A percentile compares a stretch with the other conserved stretches of the same genome.
Conservation (phyloP, 1,140 invertebrate species). For the Cherax quadricarinatus region DNA sequence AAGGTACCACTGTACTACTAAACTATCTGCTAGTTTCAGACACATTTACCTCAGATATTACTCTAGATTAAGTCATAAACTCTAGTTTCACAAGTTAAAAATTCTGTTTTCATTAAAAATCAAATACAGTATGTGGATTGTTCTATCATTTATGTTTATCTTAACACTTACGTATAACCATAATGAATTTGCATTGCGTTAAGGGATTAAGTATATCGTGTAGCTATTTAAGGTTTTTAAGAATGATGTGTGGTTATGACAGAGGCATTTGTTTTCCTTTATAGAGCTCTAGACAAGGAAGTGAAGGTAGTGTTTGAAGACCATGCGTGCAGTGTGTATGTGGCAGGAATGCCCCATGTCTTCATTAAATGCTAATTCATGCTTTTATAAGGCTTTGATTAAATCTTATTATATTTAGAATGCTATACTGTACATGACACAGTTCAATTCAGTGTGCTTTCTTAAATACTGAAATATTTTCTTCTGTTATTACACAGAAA, state of each 20-base stretch:
- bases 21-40: too few species aligned
- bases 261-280: slow-evolving; percentile 59
- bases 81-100: background rate
- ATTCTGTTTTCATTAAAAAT: background rate
- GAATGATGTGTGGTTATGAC: slow-evolving; percentile 62
- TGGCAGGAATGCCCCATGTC: slow-evolving; percentile 50
- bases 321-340: slow-evolving; percentile 61
- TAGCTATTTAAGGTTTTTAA: slow-evolving; percentile 55
- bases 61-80: background rate
- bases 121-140: background rate
- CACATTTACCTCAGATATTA: background rate
- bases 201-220: background rate
- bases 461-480: background rate
- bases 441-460: background rate
- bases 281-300: slow-evolving; percentile 68
- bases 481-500: slow-evolving; percentile 71
- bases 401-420: slow-evolving; percentile 23
- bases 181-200: slow-evolving; percentile 1
- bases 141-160: background rate
- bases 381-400: slow-evolving; percentile 23
- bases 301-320: slow-evolving; percentile 66
- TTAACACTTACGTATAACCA: background rate
- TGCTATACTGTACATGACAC: slow-evolving; percentile 8
- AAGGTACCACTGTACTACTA: too few species aligned
- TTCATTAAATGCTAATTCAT: slow-evolving; percentile 31